phyloP scores from a whole-genome alignment of 2,888 invertebrate species.

The Encarsia formosa region DNA sequence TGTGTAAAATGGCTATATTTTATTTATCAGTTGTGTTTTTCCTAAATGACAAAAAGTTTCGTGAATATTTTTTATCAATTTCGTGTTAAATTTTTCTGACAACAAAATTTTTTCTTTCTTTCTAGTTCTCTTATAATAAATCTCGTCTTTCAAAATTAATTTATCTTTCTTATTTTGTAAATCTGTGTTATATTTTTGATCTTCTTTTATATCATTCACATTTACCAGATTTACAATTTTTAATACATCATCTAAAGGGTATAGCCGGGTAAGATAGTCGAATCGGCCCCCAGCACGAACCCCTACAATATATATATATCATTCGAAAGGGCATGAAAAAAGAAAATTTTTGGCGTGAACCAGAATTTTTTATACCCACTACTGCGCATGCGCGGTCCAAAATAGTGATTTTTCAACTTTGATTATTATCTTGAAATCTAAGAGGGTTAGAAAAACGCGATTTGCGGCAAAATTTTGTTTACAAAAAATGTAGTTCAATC shows the following conservation, averaged over 20 bases:
- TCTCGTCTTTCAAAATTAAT: conserved; percentile 10
- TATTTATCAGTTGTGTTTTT: conserved; percentile 19
- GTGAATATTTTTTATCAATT: conserved; percentile 18
- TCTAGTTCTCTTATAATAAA: conserved; percentile 19
- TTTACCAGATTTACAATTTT: conserved; percentile 22
- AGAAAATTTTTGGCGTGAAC: too few relatives aligned
- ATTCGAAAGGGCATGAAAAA: too few relatives aligned
- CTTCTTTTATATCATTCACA: conserved; percentile 20
- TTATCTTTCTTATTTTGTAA: conserved; percentile 11
- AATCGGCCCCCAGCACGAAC: too few relatives aligned
- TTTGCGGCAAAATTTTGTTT: too few relatives aligned
- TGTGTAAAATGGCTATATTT: conserved; percentile 13
- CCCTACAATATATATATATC: too few relatives aligned
- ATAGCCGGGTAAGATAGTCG: too few relatives aligned
- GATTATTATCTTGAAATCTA: too few relatives aligned
- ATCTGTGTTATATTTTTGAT: conserved; percentile 23
- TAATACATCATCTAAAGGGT: conserved; percentile 12
- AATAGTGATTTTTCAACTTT: too few relatives aligned
- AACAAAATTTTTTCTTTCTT: conserved; percentile 24
- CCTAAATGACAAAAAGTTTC: conserved; percentile 20
- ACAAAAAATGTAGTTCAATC: too few relatives aligned
- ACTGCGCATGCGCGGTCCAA: too few relatives aligned
- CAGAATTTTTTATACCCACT: too few relatives aligned
- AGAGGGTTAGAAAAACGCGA: too few relatives aligned
- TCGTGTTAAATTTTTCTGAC: conserved; percentile 22